Base-by-base conservation (phyloP, 2,888 invertebrate species). In the Xiphydria camelus region DNA sequence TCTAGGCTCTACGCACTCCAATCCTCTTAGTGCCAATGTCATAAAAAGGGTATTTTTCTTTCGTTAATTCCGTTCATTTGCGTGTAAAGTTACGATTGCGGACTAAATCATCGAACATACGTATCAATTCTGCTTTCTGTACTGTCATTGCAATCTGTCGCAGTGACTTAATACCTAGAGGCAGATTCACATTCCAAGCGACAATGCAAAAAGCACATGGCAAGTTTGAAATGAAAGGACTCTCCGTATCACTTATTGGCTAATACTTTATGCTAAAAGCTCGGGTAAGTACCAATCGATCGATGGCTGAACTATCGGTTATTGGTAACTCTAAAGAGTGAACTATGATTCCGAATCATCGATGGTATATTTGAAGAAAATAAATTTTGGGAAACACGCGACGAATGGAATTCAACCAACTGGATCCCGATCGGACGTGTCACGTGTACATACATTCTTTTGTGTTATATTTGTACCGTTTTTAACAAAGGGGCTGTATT, bases 1-100 rank as follows among this genome's bases (percentile, higher is more conserved):
- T 67, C 62, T 61, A 65, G 56, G 52, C 56, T 61, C 56, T 61
- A 64, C 62, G 55, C 62, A 59, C 66, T 70, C 64, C 60, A 64
- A 68, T 68, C 66, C 67, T 72, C 68, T 64, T 56, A 57, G 57
- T 62, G 62, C 62, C 62, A 55, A 53, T 53, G 48, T 54, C 44
- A 55, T 55, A 31, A 9, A 26, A 23, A 19, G 14, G 15, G 18
- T 29, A 14, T 32, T 29, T 15, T 29, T 29, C n/a, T n/a, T n/a
- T n/a, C n/a, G 15, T 7, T 29, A 12, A 29, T 12, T 29, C 29
- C 15, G 14, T 29, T 29, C 15, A 29, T 29, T 12, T 29, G 29
- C 29, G n/a, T n/a, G 15, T 29, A 29, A 29, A 29, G 29, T 29
- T 29, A 29, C 15, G 14, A 14, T 29, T 29, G 29, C 29, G 15